Evolutionary conservation across 2,888 invertebrate genomes (phyloP), one percentile per base, ranked within the genome.

Genomic region (Petrolisthes cinctipes): DNA sequence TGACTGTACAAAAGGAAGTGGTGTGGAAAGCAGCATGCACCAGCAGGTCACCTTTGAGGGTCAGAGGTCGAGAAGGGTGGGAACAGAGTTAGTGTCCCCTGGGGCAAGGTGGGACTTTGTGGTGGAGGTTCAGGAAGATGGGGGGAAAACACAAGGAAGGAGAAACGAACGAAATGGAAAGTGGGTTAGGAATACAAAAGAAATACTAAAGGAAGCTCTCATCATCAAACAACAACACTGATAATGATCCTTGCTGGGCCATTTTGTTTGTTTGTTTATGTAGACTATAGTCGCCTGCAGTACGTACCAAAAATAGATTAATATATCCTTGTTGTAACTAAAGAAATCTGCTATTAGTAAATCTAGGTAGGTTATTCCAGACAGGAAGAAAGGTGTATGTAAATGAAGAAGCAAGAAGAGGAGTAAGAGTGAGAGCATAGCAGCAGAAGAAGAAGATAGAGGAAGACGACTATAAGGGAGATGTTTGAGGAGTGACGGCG

Each of bases 361-460:
- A 6, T n/a, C 9, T n/a, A 11, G 9, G 11, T 4, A 68, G 37
- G 37, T 37, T 37, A 37, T 37, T 37, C 37, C 0, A 37, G 37
- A 37, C 4, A 68, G 5, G 20, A 68, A 5, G 11, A 9, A 68
- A 68, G 9, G 11, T 6, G 9, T 5, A 9, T n/a, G 20, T 5
- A 68, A 68, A 9, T n/a, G 68, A 68, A 68, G 20, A 4, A 68
- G n/a, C 5, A 68, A 0, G 20, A 68, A 20, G 17, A n/a, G 20
- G 9, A 20, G 4, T 68, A 17, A 5, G 11, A n/a, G 20, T 7
- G 20, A 68, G 20, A 68, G 68, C 68, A 17, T 68, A 51, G 23
- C n/a, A 76, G 17, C 76, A 76, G 14, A 76, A 76, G 23, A 76
- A 76, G 37, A 76, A 76, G 23, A 20, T 1, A 79, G 79, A 79